A percentile compares a stretch with the other conserved stretches of the same genome.
These are phyloP conservation scores for Heliconius erato DNA, from an alignment of 2,888 invertebrate genomes.

Conservation along the genomic window DNA sequence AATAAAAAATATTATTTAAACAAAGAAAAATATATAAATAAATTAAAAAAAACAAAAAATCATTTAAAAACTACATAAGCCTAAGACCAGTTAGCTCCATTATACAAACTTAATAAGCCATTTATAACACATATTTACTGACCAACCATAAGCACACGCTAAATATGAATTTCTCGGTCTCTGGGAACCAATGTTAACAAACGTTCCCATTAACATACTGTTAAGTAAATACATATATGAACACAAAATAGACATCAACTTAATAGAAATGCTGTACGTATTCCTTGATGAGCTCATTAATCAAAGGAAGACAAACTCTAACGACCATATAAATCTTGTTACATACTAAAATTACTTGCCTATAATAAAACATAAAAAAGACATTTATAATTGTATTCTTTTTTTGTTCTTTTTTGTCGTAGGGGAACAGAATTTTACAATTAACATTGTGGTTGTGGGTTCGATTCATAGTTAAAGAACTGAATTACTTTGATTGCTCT, in stretches of 20 bases:
- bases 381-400: too few species aligned
- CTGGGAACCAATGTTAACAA: too few species aligned
- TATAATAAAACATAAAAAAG: too few species aligned
- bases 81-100: not conserved
- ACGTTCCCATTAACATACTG: too few species aligned
- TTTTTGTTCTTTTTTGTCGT: not conserved
- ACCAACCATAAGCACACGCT: constrained; percentile 23
- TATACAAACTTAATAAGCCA: not conserved
- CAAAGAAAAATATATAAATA: not conserved
- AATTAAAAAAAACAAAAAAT: too few species aligned
- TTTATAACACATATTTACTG: not conserved
- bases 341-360: too few species aligned
- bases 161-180: constrained; percentile 22
- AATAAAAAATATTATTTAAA: not conserved
- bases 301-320: not conserved
- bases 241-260: not conserved
- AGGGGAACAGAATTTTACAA: too few species aligned
- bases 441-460: too few species aligned
- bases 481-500: too few species aligned
- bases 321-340: constrained; percentile 13
- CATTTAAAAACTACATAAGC: not conserved
- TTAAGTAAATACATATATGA: not conserved
- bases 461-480: too few species aligned
- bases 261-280: not conserved
- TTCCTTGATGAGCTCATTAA: constrained; percentile 14